These are phyloP conservation scores for Euphonia xanthogaster DNA, from an alignment of 2,797 vertebrate species.

Conservation along the genomic window DNA sequence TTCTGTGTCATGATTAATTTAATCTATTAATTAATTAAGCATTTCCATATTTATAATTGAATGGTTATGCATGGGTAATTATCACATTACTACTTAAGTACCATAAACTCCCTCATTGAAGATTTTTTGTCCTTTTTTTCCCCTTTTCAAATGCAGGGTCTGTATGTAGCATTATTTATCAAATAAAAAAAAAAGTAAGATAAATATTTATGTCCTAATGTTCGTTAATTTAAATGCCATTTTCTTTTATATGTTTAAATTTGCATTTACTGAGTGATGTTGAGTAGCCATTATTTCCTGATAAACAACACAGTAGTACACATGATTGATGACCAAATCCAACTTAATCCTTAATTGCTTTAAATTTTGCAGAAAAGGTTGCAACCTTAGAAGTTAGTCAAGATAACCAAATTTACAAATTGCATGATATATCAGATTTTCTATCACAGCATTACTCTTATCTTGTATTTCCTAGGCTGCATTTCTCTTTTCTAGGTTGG, in stretches of 20 bases:
- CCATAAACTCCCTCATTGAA: background rate
- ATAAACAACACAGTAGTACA: background rate
- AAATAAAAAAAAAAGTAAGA: background rate
- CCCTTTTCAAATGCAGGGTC: background rate
- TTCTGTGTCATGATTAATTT: constrained; percentile 39
- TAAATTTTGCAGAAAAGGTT: background rate
- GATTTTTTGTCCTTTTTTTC: background rate
- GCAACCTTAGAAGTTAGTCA: background rate
- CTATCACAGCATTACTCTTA: background rate
- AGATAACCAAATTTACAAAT: background rate
- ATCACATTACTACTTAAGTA: constrained; percentile 34
- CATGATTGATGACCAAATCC: background rate
- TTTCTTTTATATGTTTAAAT: background rate
- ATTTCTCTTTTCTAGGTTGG: background rate
- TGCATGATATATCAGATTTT: background rate
- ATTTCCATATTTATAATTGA: constrained; percentile 43
- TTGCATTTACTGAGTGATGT: background rate
- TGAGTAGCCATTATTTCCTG: background rate
- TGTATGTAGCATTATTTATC: background rate
- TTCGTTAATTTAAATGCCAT: background rate
- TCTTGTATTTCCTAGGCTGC: background rate
- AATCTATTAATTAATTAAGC: constrained; percentile 28
- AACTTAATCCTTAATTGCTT: background rate
- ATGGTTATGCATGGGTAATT: constrained; percentile 29
- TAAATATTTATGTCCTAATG: background rate